Conservation (phyloP, 2,113 vertebrate genomes). For the Toxotes chatareus region DNA sequence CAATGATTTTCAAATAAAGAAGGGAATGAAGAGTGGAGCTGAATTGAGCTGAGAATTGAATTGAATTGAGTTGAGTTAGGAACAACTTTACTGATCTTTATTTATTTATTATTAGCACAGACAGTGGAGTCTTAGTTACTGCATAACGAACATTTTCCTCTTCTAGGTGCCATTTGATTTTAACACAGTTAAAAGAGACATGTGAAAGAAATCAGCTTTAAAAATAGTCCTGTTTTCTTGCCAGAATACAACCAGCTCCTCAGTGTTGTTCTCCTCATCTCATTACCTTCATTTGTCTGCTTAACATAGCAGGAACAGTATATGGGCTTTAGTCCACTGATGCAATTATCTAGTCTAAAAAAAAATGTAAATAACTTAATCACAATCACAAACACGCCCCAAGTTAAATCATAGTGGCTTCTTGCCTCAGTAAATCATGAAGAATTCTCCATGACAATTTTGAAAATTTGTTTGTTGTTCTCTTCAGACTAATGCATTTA, state of each 20-base stretch:
- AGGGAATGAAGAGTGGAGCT: background rate
- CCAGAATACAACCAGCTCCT: conserved; percentile 23
- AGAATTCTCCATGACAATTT: background rate
- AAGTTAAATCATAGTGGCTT: background rate
- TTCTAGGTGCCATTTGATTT: conserved; percentile 31
- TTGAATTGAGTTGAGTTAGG: too few relatives aligned
- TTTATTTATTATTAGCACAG: background rate
- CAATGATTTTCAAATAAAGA: background rate
- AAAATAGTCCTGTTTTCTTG: conserved; percentile 20
- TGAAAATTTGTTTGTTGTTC: too few relatives aligned
- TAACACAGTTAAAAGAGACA: conserved; percentile 48
- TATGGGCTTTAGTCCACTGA: background rate
- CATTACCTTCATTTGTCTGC: conserved; percentile 15
- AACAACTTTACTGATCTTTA: background rate
- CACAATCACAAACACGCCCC: conserved; percentile 3
- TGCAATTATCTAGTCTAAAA: conserved; percentile 17
- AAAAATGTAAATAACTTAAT: conserved; percentile 6
- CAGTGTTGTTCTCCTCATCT: conserved; percentile 15
- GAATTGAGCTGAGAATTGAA: background rate
- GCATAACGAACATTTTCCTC: background rate
- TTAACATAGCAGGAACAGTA: conserved; percentile 13
- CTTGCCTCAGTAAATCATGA: background rate
- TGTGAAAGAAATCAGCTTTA: conserved; percentile 54
- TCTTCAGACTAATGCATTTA: background rate
- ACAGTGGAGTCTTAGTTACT: background rate